phyloP scores from a whole-genome alignment of 2,888 invertebrate genomes.

The Drosophila kanekoi region DNA sequence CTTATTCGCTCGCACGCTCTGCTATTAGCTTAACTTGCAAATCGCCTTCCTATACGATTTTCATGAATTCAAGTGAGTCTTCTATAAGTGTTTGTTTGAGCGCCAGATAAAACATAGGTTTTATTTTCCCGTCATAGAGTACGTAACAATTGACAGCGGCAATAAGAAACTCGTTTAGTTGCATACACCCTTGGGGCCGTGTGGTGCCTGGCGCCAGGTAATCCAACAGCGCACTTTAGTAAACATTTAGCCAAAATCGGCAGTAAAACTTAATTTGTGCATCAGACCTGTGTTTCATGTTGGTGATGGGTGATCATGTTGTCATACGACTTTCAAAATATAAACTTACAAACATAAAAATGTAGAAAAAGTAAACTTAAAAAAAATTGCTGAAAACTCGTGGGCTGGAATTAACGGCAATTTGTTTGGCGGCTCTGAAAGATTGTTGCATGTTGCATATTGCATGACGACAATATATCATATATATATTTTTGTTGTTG shows the following conservation, averaged over 20 bases:
- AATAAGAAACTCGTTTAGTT: conserved; percentile 20
- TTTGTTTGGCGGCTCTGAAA: conserved; percentile 35
- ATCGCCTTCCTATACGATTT: neutral
- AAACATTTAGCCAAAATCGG: conserved; percentile 20
- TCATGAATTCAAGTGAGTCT: neutral
- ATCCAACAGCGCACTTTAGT: conserved; percentile 1
- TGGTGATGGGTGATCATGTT: conserved; percentile 35
- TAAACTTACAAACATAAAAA: conserved; percentile 1
- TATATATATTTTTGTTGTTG: conserved; percentile 1
- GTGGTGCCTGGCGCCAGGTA: conserved; percentile 19
- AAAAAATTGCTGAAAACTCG: conserved; percentile 17
- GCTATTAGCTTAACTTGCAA: neutral
- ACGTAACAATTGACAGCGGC: conserved; percentile 6
- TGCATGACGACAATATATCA: conserved; percentile 57
- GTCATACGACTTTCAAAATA: conserved; percentile 59
- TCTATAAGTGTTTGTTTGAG: neutral
- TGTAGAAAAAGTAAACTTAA: conserved; percentile 5
- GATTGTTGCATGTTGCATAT: conserved; percentile 40
- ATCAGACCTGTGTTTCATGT: conserved; percentile 15
- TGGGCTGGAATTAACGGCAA: conserved; percentile 33
- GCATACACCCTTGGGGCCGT: conserved; percentile 26
- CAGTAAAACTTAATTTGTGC: conserved; percentile 29
- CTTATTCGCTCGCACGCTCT: neutral
- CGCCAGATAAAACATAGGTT: neutral
- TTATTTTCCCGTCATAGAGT: neutral